Conservation (phyloP, 2,113 vertebrate species). For the Lepisosteus osseus region DNA sequence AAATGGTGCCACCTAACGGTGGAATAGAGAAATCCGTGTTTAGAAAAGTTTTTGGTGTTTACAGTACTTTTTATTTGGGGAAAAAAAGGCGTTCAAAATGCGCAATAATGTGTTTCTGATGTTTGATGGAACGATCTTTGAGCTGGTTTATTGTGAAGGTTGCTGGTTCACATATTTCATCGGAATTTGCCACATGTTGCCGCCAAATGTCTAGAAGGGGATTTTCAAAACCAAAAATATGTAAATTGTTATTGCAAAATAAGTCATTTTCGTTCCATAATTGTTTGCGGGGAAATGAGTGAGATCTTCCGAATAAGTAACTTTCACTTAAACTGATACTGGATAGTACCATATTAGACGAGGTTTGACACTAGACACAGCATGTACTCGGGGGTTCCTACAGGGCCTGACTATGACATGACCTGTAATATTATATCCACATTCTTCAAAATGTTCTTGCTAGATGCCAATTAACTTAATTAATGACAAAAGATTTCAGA, state of each 20-base stretch:
- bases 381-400: constrained; percentile 47
- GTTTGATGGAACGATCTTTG: too few relatives aligned
- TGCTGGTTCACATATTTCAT: neutral
- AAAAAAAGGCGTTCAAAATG: too few relatives aligned
- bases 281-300: constrained; percentile 15
- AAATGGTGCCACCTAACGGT: constrained; percentile 16
- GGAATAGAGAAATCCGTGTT: neutral
- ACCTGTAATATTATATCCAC: too few relatives aligned
- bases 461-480: too few relatives aligned
- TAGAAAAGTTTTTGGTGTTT: neutral
- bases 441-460: too few relatives aligned
- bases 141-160: neutral
- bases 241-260: constrained; percentile 19
- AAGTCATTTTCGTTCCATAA: constrained; percentile 22
- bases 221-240: constrained; percentile 14
- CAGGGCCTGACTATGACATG: constrained; percentile 26
- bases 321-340: constrained; percentile 50
- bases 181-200: constrained; percentile 10
- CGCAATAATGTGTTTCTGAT: too few relatives aligned
- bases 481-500: too few relatives aligned
- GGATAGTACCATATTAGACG: constrained; percentile 50
- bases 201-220: constrained; percentile 13
- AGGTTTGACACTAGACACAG: constrained; percentile 54
- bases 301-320: constrained; percentile 7
- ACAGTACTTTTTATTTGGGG: too few relatives aligned